phyloP scores from a whole-genome alignment of 2,888 invertebrate genomes.

The Crioceris asparagi region DNA sequence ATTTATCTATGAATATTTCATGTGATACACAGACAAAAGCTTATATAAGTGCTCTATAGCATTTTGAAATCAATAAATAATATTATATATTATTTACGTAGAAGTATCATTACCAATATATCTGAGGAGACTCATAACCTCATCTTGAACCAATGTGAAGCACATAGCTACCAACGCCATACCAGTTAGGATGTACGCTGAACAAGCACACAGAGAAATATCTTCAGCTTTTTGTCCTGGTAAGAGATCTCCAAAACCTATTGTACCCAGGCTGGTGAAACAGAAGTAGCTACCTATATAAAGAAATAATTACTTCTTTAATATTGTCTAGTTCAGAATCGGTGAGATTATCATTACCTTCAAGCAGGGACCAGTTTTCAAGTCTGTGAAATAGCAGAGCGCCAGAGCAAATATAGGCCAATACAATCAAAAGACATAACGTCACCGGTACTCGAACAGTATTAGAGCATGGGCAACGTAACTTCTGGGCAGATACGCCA shows the following conservation, averaged over 20 bases:
- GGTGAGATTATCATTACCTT: constrained; percentile 43
- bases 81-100: too few relatives aligned
- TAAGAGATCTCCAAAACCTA: constrained; percentile 71
- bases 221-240: constrained; percentile 54
- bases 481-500: constrained; percentile 46
- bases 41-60: too few relatives aligned
- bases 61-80: too few relatives aligned
- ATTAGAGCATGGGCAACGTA: constrained; percentile 40
- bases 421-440: constrained; percentile 74
- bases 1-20: too few relatives aligned
- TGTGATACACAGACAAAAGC: too few relatives aligned
- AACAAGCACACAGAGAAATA: constrained; percentile 64
- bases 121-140: constrained; percentile 26
- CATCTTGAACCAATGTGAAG: constrained; percentile 75
- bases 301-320: too few relatives aligned
- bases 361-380: constrained; percentile 84
- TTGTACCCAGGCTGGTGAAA: constrained; percentile 64
- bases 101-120: background rate
- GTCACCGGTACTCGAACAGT: constrained; percentile 76
- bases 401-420: constrained; percentile 80
- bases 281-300: constrained; percentile 56
- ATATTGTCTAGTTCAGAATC: background rate
- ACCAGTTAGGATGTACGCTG: constrained; percentile 71
- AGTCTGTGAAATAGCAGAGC: constrained; percentile 81
- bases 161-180: constrained; percentile 83